A percentile compares a stretch with the other conserved stretches of the same genome.
Conservation (phyloP, 2,113 vertebrate species). For the Daboia siamensis region DNA sequence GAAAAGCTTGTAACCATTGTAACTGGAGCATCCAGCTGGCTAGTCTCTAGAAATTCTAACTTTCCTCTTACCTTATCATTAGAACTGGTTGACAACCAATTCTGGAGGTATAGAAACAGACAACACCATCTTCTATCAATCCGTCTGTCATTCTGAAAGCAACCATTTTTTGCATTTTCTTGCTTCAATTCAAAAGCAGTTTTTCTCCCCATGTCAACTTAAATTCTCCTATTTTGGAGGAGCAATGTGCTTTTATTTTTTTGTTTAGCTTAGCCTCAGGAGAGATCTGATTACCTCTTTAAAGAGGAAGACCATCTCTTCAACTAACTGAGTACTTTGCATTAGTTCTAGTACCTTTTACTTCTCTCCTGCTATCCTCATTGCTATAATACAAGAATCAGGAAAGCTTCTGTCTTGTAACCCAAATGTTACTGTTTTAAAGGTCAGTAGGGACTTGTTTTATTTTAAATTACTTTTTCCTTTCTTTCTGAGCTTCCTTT, state of each 20-base stretch:
- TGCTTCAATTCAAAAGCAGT: neutral
- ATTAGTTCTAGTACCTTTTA: neutral
- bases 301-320: neutral
- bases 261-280: neutral
- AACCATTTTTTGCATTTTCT: neutral
- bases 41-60: neutral
- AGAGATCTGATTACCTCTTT: neutral
- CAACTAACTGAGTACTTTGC: neutral
- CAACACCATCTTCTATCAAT: neutral
- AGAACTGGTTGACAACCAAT: neutral
- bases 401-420: neutral
- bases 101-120: neutral
- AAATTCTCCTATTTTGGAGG: neutral
- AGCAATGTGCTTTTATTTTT: neutral
- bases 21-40: neutral
- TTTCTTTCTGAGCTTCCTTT: neutral
- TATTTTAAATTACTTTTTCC: neutral
- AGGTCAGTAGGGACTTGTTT: neutral
- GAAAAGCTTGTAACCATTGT: neutral
- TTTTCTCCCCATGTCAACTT: neutral
- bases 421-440: neutral
- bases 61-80: neutral
- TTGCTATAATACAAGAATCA: neutral
- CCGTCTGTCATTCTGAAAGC: neutral
- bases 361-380: neutral